Conservation (phyloP, 2,888 invertebrate species). For the Leucoptera coffeella region DNA sequence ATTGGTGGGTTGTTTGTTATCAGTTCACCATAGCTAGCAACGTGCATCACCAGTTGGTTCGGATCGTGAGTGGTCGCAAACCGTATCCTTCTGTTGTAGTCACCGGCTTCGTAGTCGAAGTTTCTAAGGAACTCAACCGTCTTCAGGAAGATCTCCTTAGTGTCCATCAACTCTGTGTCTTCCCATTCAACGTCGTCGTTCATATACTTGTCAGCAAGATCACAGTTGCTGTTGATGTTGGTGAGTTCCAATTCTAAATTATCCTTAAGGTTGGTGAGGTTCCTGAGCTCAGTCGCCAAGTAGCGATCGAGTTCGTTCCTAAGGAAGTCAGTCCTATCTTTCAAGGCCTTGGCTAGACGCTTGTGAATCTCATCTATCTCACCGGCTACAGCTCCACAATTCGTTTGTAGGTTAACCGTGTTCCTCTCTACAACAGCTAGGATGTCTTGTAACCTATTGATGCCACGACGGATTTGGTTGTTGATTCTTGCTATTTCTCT, state of each 20-base stretch:
- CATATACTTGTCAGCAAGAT: constrained; percentile 91
- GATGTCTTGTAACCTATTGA: constrained; percentile 85
- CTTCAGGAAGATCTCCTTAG: constrained; percentile 92
- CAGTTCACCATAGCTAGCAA: constrained; percentile 85
- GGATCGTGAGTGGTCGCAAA: constrained; percentile 89
- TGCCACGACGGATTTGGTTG: constrained; percentile 81
- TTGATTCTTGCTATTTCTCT: constrained; percentile 86
- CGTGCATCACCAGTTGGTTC: constrained; percentile 81
- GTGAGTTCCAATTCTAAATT: constrained; percentile 91
- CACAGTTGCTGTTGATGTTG: constrained; percentile 95
- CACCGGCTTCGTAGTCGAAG: constrained; percentile 89
- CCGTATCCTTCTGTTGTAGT: constrained; percentile 78
- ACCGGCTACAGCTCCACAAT: constrained; percentile 83
- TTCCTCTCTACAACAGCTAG: constrained; percentile 82
- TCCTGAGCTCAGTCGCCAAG: constrained; percentile 78
- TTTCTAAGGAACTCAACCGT: constrained; percentile 93
- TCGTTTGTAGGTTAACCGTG: constrained; percentile 78
- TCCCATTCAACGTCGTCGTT: constrained; percentile 88
- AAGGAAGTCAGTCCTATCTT: constrained; percentile 82
- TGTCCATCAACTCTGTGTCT: constrained; percentile 87
- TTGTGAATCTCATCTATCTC: constrained; percentile 92
- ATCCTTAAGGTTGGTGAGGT: constrained; percentile 81
- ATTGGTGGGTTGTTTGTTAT: constrained; percentile 65
- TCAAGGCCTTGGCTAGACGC: constrained; percentile 79
- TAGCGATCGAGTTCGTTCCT: constrained; percentile 90